These are phyloP conservation scores for Callyntrura sp. DNA, from an alignment of 2,888 invertebrate genomes.

Conservation along the genomic window DNA sequence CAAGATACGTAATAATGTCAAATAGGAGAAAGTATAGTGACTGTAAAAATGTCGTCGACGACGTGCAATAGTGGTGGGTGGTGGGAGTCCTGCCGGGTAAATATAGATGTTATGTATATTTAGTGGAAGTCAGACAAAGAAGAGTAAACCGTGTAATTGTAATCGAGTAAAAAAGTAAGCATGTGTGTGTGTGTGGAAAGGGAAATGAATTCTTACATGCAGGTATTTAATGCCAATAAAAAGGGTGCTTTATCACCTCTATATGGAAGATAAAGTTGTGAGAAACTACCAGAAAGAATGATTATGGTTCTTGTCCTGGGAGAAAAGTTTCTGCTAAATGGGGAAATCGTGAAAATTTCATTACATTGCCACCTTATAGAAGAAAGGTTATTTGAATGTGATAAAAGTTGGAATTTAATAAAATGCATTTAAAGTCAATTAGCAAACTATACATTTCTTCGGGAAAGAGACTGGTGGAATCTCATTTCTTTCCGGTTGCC, in stretches of 20 bases:
- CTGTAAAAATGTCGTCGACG: slow-evolving; percentile 8
- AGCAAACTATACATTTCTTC: slow-evolving; percentile 11
- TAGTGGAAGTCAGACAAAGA: slow-evolving; percentile 7
- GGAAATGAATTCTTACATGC: neutral
- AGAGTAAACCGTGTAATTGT: slow-evolving; percentile 3
- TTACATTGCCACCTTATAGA: neutral
- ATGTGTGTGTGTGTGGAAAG: neutral
- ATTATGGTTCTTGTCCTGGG: neutral
- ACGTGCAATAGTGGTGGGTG: neutral
- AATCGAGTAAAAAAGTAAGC: slow-evolving; percentile 26
- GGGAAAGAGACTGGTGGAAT: neutral
- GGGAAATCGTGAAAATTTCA: slow-evolving; percentile 11
- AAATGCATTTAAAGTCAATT: slow-evolving; percentile 65
- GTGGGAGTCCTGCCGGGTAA: neutral
- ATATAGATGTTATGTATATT: neutral
- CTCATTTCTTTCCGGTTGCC: neutral
- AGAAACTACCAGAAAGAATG: neutral
- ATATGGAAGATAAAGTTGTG: neutral
- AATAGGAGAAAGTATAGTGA: slow-evolving; percentile 36
- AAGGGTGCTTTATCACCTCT: neutral
- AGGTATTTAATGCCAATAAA: slow-evolving; percentile 17
- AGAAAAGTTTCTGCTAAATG: neutral
- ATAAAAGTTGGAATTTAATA: slow-evolving; percentile 6
- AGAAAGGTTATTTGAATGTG: slow-evolving; percentile 30
- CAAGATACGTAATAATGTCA: slow-evolving; percentile 62